These are phyloP conservation scores for Acrocephalus arundinaceus DNA, from an alignment of 2,113 vertebrate genomes.

Conservation along the genomic window DNA sequence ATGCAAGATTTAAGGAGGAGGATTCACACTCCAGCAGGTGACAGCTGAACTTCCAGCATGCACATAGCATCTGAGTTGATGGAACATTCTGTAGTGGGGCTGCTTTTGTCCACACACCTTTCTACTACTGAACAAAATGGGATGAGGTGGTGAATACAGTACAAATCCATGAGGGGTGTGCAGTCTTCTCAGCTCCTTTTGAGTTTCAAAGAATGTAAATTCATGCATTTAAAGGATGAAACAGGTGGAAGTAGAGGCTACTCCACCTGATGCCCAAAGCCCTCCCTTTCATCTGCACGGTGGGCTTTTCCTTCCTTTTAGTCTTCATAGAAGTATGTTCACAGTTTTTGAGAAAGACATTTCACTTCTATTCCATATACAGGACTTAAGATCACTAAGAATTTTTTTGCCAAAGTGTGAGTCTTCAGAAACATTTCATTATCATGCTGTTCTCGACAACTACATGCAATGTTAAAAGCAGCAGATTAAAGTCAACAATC, in stretches of 20 bases:
- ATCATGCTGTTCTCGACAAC: constrained; percentile 39
- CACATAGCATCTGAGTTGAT: not conserved
- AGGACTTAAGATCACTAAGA: not conserved
- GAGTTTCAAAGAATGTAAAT: not conserved
- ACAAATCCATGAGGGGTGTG: not conserved
- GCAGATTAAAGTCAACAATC: constrained; percentile 63
- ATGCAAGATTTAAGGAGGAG: not conserved
- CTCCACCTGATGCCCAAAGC: not conserved
- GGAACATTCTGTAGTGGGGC: not conserved
- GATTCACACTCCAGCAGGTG: not conserved
- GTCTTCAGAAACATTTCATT: constrained; percentile 45
- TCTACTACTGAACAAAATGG: not conserved
- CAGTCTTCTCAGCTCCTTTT: not conserved
- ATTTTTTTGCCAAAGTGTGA: not conserved
- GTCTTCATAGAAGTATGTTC: not conserved
- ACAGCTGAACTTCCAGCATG: not conserved
- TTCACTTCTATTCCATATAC: not conserved
- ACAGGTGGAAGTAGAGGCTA: not conserved
- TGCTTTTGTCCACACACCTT: not conserved
- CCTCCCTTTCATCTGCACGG: not conserved
- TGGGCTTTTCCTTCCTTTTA: not conserved
- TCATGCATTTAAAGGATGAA: not conserved
- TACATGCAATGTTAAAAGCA: constrained; percentile 47
- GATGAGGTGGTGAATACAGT: not conserved
- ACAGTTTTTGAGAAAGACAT: not conserved